A percentile compares a stretch with the other conserved stretches of the same genome.
These are phyloP conservation scores for Orestias chungarensis DNA, from an alignment of 2,797 vertebrate genomes.

Conservation along the genomic window DNA sequence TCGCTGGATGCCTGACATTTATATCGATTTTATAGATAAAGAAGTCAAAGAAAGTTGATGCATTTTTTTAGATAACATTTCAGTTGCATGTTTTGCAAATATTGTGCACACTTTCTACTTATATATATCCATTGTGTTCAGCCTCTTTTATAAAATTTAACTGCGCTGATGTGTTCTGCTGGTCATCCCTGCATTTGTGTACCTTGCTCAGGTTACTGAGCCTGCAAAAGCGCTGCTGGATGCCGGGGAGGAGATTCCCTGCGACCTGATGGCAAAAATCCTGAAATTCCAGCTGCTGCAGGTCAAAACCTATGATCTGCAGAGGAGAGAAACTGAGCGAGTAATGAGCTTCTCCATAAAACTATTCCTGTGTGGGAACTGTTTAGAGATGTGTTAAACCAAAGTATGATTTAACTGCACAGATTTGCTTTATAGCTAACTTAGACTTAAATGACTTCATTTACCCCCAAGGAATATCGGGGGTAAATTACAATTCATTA, in stretches of 20 bases:
- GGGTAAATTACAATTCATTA: too few species aligned
- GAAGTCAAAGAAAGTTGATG: background rate
- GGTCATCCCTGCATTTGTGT: background rate
- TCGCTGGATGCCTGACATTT: background rate
- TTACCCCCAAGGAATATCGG: too few species aligned
- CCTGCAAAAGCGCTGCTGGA: constrained; percentile 83
- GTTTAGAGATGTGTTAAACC: background rate
- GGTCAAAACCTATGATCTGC: constrained; percentile 82
- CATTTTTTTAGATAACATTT: background rate
- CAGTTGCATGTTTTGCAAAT: background rate
- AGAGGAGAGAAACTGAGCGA: constrained; percentile 75
- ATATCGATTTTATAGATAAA: background rate
- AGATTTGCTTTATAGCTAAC: background rate
- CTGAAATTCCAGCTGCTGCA: constrained; percentile 90
- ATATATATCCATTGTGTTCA: background rate
- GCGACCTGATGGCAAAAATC: constrained; percentile 87
- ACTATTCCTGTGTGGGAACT: background rate
- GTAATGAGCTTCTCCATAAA: constrained; percentile 64
- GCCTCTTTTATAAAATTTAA: background rate
- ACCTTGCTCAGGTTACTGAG: constrained; percentile 78
- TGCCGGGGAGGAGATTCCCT: constrained; percentile 81
- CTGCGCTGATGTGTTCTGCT: background rate
- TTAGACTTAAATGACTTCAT: too few species aligned
- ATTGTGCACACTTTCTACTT: background rate
- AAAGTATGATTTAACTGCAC: background rate